Base-by-base conservation (phyloP, 2,888 invertebrate species). In the Biston stratarius region DNA sequence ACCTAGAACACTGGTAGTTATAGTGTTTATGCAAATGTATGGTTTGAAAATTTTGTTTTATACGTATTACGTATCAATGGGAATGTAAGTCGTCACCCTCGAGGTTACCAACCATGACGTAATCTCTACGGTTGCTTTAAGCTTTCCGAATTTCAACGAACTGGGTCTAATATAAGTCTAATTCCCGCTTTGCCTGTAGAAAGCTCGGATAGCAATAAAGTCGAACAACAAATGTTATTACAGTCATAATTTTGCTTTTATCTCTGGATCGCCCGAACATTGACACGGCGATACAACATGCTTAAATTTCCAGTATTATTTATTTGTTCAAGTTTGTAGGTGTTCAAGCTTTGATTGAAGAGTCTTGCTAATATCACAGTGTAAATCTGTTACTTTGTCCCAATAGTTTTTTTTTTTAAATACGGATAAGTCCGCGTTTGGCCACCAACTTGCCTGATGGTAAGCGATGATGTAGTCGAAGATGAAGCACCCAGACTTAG, bases 51-150 rank as follows among this genome's bases (percentile, higher is more conserved):
- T 0, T 33, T 55, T 24, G 33, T 1, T 11, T 12, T 8, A 5
- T 24, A 42, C 24, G 24, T 24, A 24, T 24, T 24, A 42, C n/a
- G 10, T 55, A 15, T 40, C 53, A 42, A 55, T 9, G 11, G 10
- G 3, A 12, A 24, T 42, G 12, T 42, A 42, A 44, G 42, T 55
- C 55, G 24, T 44, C n/a, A 24, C 7, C 6, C 9, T 36, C 12
- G 44, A 61, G 24, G 55, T 42, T 70, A 70, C 64, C 65, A 63
- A 38, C 71, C 67, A 60, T 69, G 67, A 72, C 71, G 67, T 69
- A 72, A 74, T 71, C 70, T 73, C 67, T 69, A 67, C 67, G 74
- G 70, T 67, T 69, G 69, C 69, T 63, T 72, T 70, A 64, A 71
- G 69, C 67, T 72, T 67, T 66, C 59, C 63, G 55, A 70, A 70